Evolutionary conservation across 2,797 vertebrate genomes (phyloP), one percentile per base, ranked within the genome.

Genomic region (Gephyroberyx darwinii): DNA sequence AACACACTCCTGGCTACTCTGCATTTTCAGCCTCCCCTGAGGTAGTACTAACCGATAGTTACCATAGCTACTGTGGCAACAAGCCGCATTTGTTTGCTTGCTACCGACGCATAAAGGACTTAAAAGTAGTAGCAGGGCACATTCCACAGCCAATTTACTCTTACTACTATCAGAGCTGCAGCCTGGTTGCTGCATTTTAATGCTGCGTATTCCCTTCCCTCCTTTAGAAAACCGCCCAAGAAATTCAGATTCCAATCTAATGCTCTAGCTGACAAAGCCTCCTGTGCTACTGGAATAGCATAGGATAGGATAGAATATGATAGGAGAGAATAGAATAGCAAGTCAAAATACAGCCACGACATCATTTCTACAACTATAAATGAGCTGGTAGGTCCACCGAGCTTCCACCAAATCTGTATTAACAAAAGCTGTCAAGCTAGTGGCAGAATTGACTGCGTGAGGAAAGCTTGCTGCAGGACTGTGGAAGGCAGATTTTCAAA

Each of bases 11-110:
- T 64, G 75, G 83, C 74, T 79, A 75, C 77, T 83, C 88, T 88
- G 84, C 83, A 87, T 89, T 86, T 88, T 83, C 48, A 16, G 69
- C 76, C 60, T 88, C 80, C 76, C 81, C 68, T 75, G 79, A 86
- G 79, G 76, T 74, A 69, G 77, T 62, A 59, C 57, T 83, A 83
- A 81, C 71, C 75, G 71, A 58, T 60, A 61, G 87, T 92, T 89
- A 75, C 88, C 84, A 86, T 86, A 65, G 79, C 78, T 84, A 88
- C 90, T 31, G 14, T 56, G 67, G 78, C 81, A 86, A 88, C 84
- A 80, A 75, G 78, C 75, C 75, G 75, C 81, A 73, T 85, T 83
- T 80, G 84, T 88, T 84, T 87, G 67, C 69, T 70, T 74, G 48
- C 77, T 71, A 81, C 75, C 64, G 16, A 87, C 30, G 45, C 80